phyloP scores from a whole-genome alignment of 1,140 invertebrate genomes.

The Probaryconus sp. region DNA sequence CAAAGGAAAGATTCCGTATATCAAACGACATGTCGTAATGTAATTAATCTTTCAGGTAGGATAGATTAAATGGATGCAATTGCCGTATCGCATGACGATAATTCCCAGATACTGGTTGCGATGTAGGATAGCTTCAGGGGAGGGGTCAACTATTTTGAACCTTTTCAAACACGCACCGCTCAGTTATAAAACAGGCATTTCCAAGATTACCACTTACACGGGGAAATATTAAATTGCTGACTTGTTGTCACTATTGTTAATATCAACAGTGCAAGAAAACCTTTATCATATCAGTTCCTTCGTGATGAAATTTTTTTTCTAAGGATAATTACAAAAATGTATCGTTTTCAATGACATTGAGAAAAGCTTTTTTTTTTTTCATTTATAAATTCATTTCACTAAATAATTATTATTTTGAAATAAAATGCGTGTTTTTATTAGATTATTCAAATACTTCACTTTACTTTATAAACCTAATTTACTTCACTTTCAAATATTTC shows the following conservation, averaged over 20 bases:
- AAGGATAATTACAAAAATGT: background rate
- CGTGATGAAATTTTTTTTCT: background rate
- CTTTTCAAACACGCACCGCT: slow-evolving; percentile 44
- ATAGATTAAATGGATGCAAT: slow-evolving; percentile 64
- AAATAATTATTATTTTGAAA: no score
- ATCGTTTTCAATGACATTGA: no score
- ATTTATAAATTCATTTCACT: no score
- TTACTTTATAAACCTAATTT: no score
- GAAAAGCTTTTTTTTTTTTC: no score
- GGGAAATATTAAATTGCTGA: slow-evolving; percentile 37
- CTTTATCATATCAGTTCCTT: background rate
- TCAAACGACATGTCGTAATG: slow-evolving; percentile 60
- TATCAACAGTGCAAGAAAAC: background rate
- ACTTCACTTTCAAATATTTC: no score
- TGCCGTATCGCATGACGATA: slow-evolving; percentile 66
- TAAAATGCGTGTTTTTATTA: no score
- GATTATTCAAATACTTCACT: no score
- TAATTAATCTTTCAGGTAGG: slow-evolving; percentile 57
- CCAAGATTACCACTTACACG: slow-evolving; percentile 46
- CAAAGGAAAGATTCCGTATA: slow-evolving; percentile 61
- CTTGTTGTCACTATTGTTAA: background rate
- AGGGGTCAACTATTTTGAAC: slow-evolving; percentile 48
- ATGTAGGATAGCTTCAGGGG: slow-evolving; percentile 23
- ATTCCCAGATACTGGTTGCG: slow-evolving; percentile 57
- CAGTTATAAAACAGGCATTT: slow-evolving; percentile 47